A percentile compares a stretch with the other conserved stretches of the same genome.
Conservation (phyloP, 2,797 vertebrate genomes). For the Rhinogobio ventralis region DNA sequence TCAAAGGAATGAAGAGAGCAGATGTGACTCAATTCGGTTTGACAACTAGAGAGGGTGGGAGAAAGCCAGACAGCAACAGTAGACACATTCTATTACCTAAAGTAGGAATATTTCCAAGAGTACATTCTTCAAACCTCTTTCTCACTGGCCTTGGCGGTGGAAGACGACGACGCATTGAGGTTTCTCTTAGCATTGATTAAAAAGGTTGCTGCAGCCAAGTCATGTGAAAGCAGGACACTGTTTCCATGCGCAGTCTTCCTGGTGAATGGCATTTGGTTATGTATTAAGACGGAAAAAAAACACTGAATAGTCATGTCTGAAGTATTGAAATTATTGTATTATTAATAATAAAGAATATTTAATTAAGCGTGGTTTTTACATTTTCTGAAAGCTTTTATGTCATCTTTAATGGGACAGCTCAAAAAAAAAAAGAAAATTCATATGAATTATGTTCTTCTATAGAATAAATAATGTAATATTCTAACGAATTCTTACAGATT, state of each 20-base stretch:
- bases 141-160: not conserved
- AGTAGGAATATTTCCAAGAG: conserved; percentile 51
- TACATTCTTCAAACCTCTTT: conserved; percentile 42
- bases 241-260: conserved; percentile 45
- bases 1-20: conserved; percentile 73
- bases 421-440: not conserved
- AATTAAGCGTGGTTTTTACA: not conserved
- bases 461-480: not conserved
- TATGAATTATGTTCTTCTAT: not conserved
- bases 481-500: not conserved
- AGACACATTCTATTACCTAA: conserved; percentile 48
- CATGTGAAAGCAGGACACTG: conserved; percentile 46
- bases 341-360: not conserved
- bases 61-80: conserved; percentile 38
- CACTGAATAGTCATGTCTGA: not conserved
- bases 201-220: conserved; percentile 39
- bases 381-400: not conserved
- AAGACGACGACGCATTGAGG: conserved; percentile 37
- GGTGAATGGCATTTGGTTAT: conserved; percentile 41
- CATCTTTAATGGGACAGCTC: not conserved
- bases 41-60: conserved; percentile 68
- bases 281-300: conserved; percentile 19
- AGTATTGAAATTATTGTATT: not conserved
- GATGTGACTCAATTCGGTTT: conserved; percentile 77
- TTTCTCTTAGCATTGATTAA: conserved; percentile 51